Conservation (phyloP, 2,113 vertebrate genomes). For the Fregata magnificens region DNA sequence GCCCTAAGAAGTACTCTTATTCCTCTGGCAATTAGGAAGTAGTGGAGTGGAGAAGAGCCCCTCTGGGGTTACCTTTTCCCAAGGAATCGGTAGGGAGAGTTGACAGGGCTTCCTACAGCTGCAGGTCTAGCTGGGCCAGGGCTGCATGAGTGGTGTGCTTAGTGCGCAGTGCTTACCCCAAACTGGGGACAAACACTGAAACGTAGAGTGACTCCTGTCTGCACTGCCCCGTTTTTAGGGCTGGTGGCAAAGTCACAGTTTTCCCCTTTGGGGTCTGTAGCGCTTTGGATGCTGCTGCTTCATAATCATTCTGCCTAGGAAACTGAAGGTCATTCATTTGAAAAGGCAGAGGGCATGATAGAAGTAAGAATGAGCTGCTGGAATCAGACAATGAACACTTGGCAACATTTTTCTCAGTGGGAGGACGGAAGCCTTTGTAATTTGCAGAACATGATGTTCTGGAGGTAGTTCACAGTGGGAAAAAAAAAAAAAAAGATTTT, state of each 20-base stretch:
- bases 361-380: background rate
- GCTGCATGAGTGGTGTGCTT: accelerated
- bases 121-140: background rate
- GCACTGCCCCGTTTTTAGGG: background rate
- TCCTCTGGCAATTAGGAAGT: background rate
- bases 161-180: accelerated
- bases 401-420: background rate
- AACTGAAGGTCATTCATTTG: background rate
- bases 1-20: background rate
- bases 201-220: background rate
- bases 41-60: background rate
- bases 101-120: background rate
- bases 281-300: background rate
- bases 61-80: background rate
- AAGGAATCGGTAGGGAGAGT: accelerated
- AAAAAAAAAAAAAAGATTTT: background rate
- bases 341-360: background rate
- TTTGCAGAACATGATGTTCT: background rate
- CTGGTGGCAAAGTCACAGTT: background rate
- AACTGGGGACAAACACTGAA: background rate
- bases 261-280: background rate
- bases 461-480: background rate
- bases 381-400: background rate
- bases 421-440: background rate
- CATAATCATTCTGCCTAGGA: background rate